Percentiles rank a stretch among this genome's conserved stretches.
Evolutionary conservation across 2,888 invertebrate species (phyloP).

Genomic region (Melitaea athalia): DNA sequence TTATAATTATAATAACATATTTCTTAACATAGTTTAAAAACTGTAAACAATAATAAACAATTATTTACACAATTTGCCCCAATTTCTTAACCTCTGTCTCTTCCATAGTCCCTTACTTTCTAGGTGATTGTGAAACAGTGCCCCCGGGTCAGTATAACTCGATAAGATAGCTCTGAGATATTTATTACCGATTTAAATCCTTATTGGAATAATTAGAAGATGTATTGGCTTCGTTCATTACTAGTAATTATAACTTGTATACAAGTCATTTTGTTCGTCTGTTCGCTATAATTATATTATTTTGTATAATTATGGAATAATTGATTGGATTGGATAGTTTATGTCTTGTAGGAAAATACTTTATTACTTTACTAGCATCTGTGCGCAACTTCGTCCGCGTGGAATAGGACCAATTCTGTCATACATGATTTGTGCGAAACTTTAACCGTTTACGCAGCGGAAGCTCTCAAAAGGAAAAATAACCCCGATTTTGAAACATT

Average conservation of each 20-base stretch:
- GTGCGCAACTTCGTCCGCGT: no score
- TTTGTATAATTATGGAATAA: neutral
- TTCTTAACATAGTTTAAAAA: no score
- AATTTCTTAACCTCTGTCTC: neutral
- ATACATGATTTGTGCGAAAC: no score
- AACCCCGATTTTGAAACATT: no score
- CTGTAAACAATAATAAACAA: no score
- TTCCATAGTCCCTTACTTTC: neutral
- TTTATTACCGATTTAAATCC: constrained; percentile 15
- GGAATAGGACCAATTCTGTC: no score
- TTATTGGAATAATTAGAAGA: constrained; percentile 10
- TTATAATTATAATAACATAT: no score
- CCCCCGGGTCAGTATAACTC: constrained; percentile 32
- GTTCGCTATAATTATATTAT: neutral
- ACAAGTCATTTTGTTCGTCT: neutral
- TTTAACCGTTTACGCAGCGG: no score
- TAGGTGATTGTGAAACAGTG: constrained; percentile 35
- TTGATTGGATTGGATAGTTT: no score
- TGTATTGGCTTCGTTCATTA: neutral
- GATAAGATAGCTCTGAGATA: constrained; percentile 29
- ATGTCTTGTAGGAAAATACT: no score
- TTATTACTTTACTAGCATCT: no score
- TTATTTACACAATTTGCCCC: neutral
- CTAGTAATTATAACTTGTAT: neutral
- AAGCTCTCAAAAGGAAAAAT: no score